These are phyloP conservation scores for Pseudococcus longispinus DNA, from an alignment of 2,888 invertebrate genomes.

Conservation along the genomic window DNA sequence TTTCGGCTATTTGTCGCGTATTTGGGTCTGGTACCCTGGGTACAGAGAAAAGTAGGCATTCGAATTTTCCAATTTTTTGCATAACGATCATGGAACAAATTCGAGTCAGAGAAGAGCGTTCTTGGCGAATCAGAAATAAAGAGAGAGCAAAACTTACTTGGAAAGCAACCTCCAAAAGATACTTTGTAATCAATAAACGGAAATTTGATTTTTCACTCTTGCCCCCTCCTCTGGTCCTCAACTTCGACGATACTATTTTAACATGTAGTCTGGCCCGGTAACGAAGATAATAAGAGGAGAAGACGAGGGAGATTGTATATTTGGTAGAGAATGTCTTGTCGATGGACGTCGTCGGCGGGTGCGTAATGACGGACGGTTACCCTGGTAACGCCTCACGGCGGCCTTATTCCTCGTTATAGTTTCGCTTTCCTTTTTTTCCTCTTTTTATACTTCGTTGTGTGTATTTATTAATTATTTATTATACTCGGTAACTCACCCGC, in stretches of 20 bases:
- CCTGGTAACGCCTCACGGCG: conserved; percentile 2
- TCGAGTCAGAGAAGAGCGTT: neutral
- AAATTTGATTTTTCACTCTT: neutral
- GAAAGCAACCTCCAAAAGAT: neutral
- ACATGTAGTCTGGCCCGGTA: neutral
- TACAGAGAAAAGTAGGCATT: neutral
- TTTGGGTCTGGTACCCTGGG: too few species aligned
- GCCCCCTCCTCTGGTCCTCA: neutral
- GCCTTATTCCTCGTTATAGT: conserved; percentile 11
- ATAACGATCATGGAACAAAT: neutral
- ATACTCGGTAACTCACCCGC: neutral
- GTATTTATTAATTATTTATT: conserved; percentile 42
- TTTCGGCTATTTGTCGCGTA: neutral
- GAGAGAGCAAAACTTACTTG: neutral
- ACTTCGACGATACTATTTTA: neutral
- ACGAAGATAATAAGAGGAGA: neutral
- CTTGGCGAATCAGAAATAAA: neutral
- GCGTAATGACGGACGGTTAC: conserved; percentile 33
- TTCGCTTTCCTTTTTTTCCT: neutral
- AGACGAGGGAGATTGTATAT: neutral
- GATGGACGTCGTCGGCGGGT: conserved; percentile 14
- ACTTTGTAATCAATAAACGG: conserved; percentile 28
- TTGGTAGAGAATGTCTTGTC: neutral
- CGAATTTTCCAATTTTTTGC: neutral
- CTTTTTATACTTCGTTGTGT: neutral